Percentiles rank a stretch among this genome's conserved stretches.
phyloP scores from a whole-genome alignment of 2,888 invertebrate genomes.

The Lingula anatina region DNA sequence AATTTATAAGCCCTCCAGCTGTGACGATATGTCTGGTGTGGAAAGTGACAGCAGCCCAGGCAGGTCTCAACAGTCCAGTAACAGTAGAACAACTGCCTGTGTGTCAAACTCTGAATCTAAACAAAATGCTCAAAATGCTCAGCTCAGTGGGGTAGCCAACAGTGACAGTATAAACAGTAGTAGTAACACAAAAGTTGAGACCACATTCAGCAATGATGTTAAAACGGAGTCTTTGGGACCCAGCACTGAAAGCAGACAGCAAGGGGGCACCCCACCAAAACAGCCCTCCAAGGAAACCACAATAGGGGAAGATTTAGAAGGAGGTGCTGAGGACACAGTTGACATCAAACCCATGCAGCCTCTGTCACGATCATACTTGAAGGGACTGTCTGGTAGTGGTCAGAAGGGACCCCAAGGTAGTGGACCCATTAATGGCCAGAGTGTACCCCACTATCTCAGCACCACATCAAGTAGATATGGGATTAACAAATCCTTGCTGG shows the following conservation, averaged over 20 bases:
- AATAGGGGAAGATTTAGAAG: slow-evolving; percentile 44
- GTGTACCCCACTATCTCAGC: too few species aligned
- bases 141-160: slow-evolving; percentile 27
- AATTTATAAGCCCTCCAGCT: slow-evolving; percentile 29
- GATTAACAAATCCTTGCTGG: slow-evolving; percentile 32
- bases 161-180: slow-evolving; percentile 35
- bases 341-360: slow-evolving; percentile 90
- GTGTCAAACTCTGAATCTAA: slow-evolving; percentile 27
- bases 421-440: too few species aligned
- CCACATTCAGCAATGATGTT: slow-evolving; percentile 44
- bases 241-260: slow-evolving; percentile 21
- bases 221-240: slow-evolving; percentile 32
- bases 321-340: slow-evolving; percentile 62
- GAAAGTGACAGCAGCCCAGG: too few species aligned
- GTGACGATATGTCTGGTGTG: slow-evolving; percentile 22
- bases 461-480: slow-evolving; percentile 32
- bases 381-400: too few species aligned
- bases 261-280: slow-evolving; percentile 30
- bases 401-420: too few species aligned
- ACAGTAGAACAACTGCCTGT: too few species aligned
- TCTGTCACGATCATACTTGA: slow-evolving; percentile 58
- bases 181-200: slow-evolving; percentile 41
- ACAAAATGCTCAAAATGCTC: slow-evolving; percentile 33
- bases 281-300: slow-evolving; percentile 56
- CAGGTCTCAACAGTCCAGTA: too few species aligned